These are phyloP conservation scores for Crossaster papposus DNA, from an alignment of 53 echinoderm and acorn worm species.

Conservation along the genomic window DNA sequence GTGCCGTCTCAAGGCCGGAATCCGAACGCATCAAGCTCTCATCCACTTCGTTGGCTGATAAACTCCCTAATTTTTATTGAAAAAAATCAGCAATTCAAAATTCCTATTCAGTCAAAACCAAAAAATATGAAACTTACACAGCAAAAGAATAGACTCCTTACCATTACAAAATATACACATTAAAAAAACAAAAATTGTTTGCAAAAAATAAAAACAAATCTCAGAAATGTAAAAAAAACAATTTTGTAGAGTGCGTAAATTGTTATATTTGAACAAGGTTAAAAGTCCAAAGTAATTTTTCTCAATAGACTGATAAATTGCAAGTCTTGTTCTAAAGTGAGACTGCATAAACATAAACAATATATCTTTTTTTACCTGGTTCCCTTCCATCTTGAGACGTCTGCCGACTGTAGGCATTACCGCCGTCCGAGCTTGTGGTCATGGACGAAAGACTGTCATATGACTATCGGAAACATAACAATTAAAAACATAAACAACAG, in stretches of 20 bases:
- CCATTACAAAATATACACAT: no score
- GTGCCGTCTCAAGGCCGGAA: slow-evolving; percentile 83
- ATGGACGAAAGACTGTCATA: slow-evolving; percentile 86
- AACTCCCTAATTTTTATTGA: slow-evolving; percentile 49
- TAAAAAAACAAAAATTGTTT: no score
- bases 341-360: no score
- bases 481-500: background rate
- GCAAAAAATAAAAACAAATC: no score
- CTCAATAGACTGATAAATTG: no score
- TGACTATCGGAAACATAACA: slow-evolving; percentile 61
- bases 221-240: background rate
- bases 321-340: no score
- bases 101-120: background rate
- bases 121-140: no score
- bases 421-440: slow-evolving; percentile 74
- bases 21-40: slow-evolving; percentile 79
- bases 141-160: no score
- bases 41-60: slow-evolving; percentile 82
- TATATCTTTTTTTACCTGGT: slow-evolving; percentile 43
- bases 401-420: slow-evolving; percentile 54
- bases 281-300: no score
- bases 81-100: background rate
- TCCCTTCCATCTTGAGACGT: slow-evolving; percentile 65
- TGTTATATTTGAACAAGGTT: background rate
- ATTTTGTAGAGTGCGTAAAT: background rate